phyloP scores from a whole-genome alignment of 1,140 invertebrate species.

The Lordiphosa collinella region DNA sequence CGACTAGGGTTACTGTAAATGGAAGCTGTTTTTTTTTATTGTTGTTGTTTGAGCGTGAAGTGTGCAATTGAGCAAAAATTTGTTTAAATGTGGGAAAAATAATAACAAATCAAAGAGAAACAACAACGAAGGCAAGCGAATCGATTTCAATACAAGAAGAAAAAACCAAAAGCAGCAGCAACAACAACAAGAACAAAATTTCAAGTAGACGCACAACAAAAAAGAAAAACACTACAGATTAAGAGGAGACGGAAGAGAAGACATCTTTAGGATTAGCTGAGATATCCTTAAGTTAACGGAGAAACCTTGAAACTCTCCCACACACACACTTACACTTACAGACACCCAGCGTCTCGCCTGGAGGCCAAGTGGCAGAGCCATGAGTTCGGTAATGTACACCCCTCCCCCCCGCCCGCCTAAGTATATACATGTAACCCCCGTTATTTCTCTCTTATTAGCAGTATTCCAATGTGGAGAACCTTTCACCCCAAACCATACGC shows the following conservation, averaged over 20 bases:
- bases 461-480: slow-evolving; percentile 94
- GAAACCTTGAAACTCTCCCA: slow-evolving; percentile 50
- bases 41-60: slow-evolving; percentile 56
- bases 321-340: not conserved
- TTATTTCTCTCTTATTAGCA: slow-evolving; percentile 55
- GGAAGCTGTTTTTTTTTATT: slow-evolving; percentile 71
- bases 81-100: slow-evolving; percentile 44
- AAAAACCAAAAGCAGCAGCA: not conserved
- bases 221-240: not conserved
- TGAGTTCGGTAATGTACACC: slow-evolving; percentile 64
- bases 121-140: slow-evolving; percentile 26
- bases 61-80: slow-evolving; percentile 64
- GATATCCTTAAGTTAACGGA: slow-evolving; percentile 11
- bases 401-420: too few relatives aligned
- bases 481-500: slow-evolving; percentile 94
- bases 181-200: slow-evolving; percentile 6
- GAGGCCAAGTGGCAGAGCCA: slow-evolving; percentile 25
- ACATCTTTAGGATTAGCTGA: not conserved
- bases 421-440: not conserved
- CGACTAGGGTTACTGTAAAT: slow-evolving; percentile 72
- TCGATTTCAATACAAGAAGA: slow-evolving; percentile 20
- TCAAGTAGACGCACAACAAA: slow-evolving; percentile 4
- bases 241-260: not conserved
- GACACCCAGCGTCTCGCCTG: slow-evolving; percentile 3
- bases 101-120: slow-evolving; percentile 10